A percentile compares a stretch with the other conserved stretches of the same genome.
Evolutionary conservation across 35 echinoderm and acorn worm species (phyloP).

Genomic region (Ptychodera flava): DNA sequence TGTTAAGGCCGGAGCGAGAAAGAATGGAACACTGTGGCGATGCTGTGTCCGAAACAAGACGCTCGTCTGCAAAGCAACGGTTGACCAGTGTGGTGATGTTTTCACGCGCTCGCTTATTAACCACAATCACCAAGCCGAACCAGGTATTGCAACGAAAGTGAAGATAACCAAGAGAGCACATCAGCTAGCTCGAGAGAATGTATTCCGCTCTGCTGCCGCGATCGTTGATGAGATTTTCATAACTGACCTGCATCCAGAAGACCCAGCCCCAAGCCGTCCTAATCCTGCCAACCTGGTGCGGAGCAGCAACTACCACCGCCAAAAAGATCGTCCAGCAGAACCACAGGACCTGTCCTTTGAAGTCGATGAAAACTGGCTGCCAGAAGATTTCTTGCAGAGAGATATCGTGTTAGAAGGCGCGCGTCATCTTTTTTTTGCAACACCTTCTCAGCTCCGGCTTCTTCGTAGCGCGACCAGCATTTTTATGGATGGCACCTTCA

Average conservation of each 20-base stretch:
- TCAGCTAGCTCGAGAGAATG: background rate
- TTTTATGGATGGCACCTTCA: background rate
- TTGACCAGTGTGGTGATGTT: background rate
- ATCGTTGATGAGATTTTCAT: constrained; percentile 7
- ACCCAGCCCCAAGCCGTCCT: background rate
- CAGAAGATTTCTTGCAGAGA: constrained; percentile 13
- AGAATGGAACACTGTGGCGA: background rate
- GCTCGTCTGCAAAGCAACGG: background rate
- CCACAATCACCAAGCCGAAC: constrained; percentile 3
- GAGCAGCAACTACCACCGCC: background rate
- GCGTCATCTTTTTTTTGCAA: background rate
- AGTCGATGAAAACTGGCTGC: background rate
- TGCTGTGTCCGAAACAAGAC: constrained; percentile 8
- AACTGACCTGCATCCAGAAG: background rate
- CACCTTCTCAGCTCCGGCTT: background rate
- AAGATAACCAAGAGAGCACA: background rate
- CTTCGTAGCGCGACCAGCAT: background rate
- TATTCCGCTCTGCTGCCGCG: constrained; percentile 3
- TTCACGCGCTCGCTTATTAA: background rate
- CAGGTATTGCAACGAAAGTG: background rate
- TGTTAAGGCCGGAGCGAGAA: background rate
- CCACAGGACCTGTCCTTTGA: constrained; percentile 12
- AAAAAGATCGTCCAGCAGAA: background rate
- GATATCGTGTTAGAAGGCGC: background rate
- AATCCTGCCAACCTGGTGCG: background rate